Base-by-base conservation (phyloP, 2,888 invertebrate species). In the Cotesia congregata region DNA sequence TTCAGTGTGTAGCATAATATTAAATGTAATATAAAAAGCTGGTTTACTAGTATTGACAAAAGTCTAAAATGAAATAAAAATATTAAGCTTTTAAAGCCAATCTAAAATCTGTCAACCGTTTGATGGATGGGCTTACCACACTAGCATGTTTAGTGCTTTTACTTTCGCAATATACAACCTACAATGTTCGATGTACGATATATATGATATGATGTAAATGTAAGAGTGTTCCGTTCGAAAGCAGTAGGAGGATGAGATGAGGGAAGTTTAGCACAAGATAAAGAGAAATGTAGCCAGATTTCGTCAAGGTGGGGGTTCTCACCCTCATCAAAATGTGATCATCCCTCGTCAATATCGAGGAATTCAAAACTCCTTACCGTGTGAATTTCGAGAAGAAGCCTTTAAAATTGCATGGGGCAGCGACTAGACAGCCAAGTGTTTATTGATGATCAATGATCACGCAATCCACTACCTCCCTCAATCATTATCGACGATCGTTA, bases 81-180 rank as follows among this genome's bases (percentile, higher is more conserved):
- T 73, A 69, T 79, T 82, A 69, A 80, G 38, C 71, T 80, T 80
- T 82, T 72, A 40, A 61, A 76, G 78, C 80, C 85, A 88, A 88
- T 88, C 88, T 89, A 88, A 88, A 89, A 88, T 87, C 88, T 88
- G 89, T 89, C 88, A 88, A 80, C 79, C 74, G 81, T 85, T 87
- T 89, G 88, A 89, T 89, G 88, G 88, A 89, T 88, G 88, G 85
- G 83, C 85, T 82, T 82, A 79, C 83, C 83, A 83, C 85, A 85
- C 86, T 83, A 85, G 87, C 50, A 50, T 12, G 50, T 88, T 87
- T 87, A 87, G 86, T 86, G 85, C 86, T 86, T 83, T 87, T 85
- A 85, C 85, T 85, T 86, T 84, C 84, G 39, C 71, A 65, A 67
- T 39, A 73, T 17, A 39, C 15, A 50, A 30, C 30, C 30, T 30